phyloP scores from a whole-genome alignment of 2,797 vertebrate species.

The Morelia viridis region DNA sequence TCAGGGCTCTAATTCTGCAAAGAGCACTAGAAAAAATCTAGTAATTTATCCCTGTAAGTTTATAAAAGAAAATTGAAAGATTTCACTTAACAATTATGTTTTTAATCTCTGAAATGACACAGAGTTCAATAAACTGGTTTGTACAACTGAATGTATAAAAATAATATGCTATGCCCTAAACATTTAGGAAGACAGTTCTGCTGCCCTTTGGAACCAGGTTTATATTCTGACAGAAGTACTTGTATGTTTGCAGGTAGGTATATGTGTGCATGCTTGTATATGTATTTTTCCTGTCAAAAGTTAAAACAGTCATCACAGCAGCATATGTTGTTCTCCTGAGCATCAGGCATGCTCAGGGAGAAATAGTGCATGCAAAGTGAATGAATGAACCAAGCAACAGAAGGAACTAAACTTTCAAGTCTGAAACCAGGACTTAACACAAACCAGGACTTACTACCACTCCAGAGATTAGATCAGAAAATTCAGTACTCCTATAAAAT shows the following conservation, averaged over 20 bases:
- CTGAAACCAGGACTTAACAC: conserved; percentile 2
- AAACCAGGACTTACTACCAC: background rate
- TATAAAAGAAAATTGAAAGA: background rate
- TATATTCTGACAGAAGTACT: background rate
- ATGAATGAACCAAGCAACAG: background rate
- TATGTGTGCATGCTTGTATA: background rate
- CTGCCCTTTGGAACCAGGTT: background rate
- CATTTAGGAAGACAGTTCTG: background rate
- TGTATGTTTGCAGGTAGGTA: background rate
- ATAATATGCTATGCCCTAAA: background rate
- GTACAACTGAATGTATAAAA: background rate
- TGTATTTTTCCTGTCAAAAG: background rate
- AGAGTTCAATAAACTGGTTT: background rate
- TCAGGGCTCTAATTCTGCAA: background rate
- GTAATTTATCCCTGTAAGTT: background rate
- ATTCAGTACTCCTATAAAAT: background rate
- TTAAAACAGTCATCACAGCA: background rate
- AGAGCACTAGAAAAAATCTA: background rate
- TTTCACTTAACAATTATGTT: background rate
- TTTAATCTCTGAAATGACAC: background rate
- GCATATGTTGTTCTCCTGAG: background rate
- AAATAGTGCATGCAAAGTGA: background rate
- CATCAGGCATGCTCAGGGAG: background rate
- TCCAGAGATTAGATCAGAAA: background rate
- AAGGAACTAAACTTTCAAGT: background rate